Conservation (phyloP, 2,797 vertebrate genomes). For the Melanotaenia parkinsoni region DNA sequence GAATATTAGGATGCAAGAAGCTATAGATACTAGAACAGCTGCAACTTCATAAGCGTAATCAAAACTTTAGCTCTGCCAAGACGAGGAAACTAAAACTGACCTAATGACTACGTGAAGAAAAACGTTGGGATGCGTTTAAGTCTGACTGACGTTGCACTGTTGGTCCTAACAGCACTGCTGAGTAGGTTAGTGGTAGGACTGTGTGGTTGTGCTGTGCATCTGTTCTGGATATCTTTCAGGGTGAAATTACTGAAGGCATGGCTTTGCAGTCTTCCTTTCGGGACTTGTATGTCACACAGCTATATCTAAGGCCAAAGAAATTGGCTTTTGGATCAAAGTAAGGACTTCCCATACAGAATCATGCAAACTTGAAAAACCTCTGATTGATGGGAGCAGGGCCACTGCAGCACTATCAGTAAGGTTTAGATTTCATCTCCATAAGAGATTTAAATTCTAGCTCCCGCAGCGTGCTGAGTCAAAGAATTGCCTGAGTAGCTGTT, state of each 20-base stretch:
- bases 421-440: conserved; percentile 59
- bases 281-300: conserved; percentile 46
- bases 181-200: conserved; percentile 6
- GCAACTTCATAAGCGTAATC: background rate
- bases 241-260: conserved; percentile 19
- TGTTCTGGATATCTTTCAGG: conserved; percentile 21
- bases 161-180: background rate
- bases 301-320: conserved; percentile 37
- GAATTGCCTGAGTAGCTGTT: conserved; percentile 47
- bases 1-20: background rate
- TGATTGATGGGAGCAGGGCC: conserved; percentile 53
- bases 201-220: background rate
- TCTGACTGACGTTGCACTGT: background rate
- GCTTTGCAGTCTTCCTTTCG: conserved; percentile 23
- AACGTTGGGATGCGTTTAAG: background rate
- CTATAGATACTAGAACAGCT: background rate
- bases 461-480: conserved; percentile 59
- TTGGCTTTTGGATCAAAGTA: conserved; percentile 59
- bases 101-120: background rate
- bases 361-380: conserved; percentile 58
- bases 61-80: background rate
- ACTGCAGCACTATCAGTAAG: conserved; percentile 42
- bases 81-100: background rate
- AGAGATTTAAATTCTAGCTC: conserved; percentile 67
- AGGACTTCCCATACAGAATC: conserved; percentile 64